Percentiles rank a stretch among this genome's conserved stretches.
Evolutionary conservation across 2,888 invertebrate species (phyloP).

Genomic region (Noctua janthina): DNA sequence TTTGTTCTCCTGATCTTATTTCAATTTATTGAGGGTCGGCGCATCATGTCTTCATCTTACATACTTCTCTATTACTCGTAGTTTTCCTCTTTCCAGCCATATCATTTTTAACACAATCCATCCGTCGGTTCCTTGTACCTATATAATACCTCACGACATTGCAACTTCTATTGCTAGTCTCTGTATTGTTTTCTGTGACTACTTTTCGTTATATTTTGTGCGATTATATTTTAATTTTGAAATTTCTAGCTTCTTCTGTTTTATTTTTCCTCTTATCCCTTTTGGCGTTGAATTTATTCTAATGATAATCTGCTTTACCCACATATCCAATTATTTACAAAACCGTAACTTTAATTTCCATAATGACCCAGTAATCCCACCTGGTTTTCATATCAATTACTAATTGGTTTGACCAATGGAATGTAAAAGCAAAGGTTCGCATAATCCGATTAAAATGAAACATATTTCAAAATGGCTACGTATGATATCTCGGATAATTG

Average conservation of each 20-base stretch:
- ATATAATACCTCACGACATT: background rate
- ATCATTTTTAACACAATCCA: background rate
- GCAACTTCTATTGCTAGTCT: background rate
- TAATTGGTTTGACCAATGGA: constrained; percentile 37
- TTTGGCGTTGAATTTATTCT: background rate
- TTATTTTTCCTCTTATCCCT: background rate
- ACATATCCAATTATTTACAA: constrained; percentile 6
- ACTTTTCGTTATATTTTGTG: background rate
- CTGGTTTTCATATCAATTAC: constrained; percentile 25
- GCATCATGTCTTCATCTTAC: background rate
- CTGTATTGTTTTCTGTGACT: background rate
- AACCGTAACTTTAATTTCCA: constrained; percentile 31
- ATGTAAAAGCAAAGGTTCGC: constrained; percentile 24
- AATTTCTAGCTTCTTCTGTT: no score
- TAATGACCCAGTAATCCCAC: constrained; percentile 20
- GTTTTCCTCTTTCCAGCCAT: background rate
- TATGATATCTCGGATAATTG: constrained; percentile 27
- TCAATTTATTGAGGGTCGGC: background rate
- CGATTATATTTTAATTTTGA: background rate
- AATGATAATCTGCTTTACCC: background rate
- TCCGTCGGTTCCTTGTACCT: background rate
- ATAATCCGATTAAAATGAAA: constrained; percentile 60
- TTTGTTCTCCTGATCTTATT: background rate
- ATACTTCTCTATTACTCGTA: background rate
- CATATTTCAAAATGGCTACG: constrained; percentile 22